Evolutionary conservation across 2,888 invertebrate species (phyloP).

Genomic region (Operophtera brumata): DNA sequence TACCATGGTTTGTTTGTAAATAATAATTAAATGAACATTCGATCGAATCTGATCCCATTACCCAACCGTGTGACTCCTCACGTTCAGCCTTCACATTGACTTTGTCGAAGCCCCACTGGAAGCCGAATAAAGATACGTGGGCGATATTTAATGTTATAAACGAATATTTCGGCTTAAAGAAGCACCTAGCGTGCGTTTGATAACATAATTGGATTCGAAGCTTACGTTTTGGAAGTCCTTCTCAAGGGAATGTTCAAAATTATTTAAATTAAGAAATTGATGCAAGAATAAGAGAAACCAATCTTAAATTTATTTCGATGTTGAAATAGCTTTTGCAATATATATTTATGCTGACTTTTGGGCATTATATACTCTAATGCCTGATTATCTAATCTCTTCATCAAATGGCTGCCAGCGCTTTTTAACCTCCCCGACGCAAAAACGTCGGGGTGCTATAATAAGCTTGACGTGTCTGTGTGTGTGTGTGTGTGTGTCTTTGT

Average conservation of each 20-base stretch:
- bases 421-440: no score
- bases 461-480: no score
- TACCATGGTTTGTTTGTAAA: not conserved
- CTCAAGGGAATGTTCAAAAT: not conserved
- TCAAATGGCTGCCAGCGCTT: no score
- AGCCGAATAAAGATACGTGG: slow-evolving; percentile 1
- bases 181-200: slow-evolving; percentile 5
- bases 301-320: no score
- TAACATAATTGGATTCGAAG: slow-evolving; percentile 9
- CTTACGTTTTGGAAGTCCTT: slow-evolving; percentile 2
- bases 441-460: no score
- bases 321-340: no score
- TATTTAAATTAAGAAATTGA: not conserved
- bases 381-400: no score
- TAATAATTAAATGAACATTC: slow-evolving; percentile 12
- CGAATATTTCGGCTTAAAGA: slow-evolving; percentile 8
- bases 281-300: no score
- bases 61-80: not conserved
- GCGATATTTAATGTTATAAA: not conserved
- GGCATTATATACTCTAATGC: no score
- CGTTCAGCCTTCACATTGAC: slow-evolving; percentile 21
- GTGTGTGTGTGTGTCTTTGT: no score
- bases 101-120: slow-evolving; percentile 14
- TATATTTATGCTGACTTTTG: no score
- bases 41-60: slow-evolving; percentile 21